Base-by-base conservation (phyloP, 2,888 invertebrate species). In the Zeuzera pyrina region DNA sequence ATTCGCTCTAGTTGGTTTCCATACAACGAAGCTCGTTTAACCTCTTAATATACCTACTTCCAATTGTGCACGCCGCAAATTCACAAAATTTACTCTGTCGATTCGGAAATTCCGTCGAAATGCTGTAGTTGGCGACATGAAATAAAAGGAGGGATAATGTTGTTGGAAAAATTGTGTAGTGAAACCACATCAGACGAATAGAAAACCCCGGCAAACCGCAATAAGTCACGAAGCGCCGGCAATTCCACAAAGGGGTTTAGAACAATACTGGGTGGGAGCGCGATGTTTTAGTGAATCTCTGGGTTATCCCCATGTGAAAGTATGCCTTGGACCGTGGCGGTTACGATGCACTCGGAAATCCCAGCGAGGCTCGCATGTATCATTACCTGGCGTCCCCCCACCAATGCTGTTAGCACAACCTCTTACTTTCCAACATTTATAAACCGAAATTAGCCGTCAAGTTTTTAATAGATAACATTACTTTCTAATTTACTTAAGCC, bases 301-400 rank as follows among this genome's bases (percentile, higher is more conserved):
- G 67, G 73, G 69, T 61, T 63, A 63, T 57, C 51, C 71, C 70
- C 60, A 48, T 53, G 71, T 60, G 73, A 73, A 73, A 73, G 73
- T 62, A 45, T 46, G 52, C 45, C 44, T 29, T 12, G 27, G 35
- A 41, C 42, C 33, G 47, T 35, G 31, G 44, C 52, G 5, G 25
- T 25, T 25, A 25, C 30, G 30, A 22, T 30, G 30, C 30, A 35
- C 44, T 52, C 53, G 68, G 69, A 57, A 66, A 61, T 70, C 57
- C 68, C 67, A 56, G 51, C 51, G 25, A 13, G 13, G 12, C 12
- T 29, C 21, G 11, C 29, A 12, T 25, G 25, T 25, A 25, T 25
- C 13, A 25, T 25, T 25, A 25, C 12, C 12, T 25, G 1, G 22
- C 25, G 25, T 25, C 25, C 12, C 25, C 25, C 12, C 25, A 2